A percentile compares a stretch with the other conserved stretches of the same genome.
Conservation (phyloP, 2,797 vertebrate species). For the Anguilla marmorata region DNA sequence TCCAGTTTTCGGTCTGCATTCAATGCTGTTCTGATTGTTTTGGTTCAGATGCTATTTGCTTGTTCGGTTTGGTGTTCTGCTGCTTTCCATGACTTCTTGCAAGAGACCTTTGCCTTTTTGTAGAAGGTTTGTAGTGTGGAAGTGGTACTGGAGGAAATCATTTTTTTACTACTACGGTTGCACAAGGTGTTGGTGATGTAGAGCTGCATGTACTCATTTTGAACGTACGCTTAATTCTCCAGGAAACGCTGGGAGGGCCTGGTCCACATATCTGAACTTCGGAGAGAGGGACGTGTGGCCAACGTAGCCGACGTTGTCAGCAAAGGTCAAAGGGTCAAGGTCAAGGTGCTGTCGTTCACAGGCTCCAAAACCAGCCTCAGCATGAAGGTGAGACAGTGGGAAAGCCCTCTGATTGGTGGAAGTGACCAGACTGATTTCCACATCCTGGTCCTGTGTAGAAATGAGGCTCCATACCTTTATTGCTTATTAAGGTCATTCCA, state of each 20-base stretch:
- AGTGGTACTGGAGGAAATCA: background rate
- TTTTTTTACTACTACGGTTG: background rate
- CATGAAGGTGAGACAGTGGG: constrained; percentile 85
- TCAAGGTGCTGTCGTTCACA: constrained; percentile 97
- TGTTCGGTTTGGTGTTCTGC: too few relatives aligned
- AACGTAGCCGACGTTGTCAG: constrained; percentile 97
- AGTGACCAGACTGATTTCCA: too few relatives aligned
- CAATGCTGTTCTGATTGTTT: too few relatives aligned
- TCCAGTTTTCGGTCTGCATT: too few relatives aligned
- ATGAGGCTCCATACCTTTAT: background rate
- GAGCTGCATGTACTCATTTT: background rate
- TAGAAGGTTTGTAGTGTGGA: background rate
- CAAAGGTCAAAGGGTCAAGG: constrained; percentile 96
- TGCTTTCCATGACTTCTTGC: background rate
- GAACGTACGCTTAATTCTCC: background rate
- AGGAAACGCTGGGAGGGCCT: constrained; percentile 98
- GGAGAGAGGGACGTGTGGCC: constrained; percentile 91
- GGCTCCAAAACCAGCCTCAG: constrained; percentile 98
- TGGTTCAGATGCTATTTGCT: too few relatives aligned
- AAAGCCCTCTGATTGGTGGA: background rate
- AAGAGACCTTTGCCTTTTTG: background rate
- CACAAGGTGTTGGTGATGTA: background rate
- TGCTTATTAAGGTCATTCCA: background rate
- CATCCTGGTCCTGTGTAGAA: background rate
- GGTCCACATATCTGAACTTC: constrained; percentile 96